Evolutionary conservation across 2,888 invertebrate species (phyloP).

Genomic region (Eristalis pertinax): DNA sequence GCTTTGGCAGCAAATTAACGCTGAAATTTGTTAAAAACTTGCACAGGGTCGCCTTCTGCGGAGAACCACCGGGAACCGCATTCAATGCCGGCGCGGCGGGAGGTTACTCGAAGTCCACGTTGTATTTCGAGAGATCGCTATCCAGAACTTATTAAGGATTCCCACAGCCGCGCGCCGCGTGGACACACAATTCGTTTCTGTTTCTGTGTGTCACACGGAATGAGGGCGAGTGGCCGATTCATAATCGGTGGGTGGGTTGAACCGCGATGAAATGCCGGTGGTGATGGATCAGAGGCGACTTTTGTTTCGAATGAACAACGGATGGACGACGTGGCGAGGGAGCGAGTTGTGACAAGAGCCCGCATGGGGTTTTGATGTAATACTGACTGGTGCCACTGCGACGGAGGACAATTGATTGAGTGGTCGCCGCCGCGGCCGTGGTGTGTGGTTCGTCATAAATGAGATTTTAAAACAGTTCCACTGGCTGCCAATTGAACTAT

Average conservation of each 20-base stretch:
- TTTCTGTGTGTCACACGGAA: conserved; percentile 48
- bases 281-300: conserved; percentile 21
- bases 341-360: conserved; percentile 7
- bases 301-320: conserved; percentile 9
- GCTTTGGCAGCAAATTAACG: conserved; percentile 42
- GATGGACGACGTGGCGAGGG: no score
- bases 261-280: conserved; percentile 24
- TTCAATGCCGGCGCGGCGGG: neutral
- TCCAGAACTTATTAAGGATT: conserved; percentile 43
- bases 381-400: neutral
- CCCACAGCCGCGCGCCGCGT: conserved; percentile 16
- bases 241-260: conserved; percentile 35
- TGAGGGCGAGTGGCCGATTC: conserved; percentile 46
- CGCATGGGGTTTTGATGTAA: conserved; percentile 28
- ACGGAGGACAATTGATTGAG: conserved; percentile 29
- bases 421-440: neutral
- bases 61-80: neutral
- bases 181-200: conserved; percentile 22
- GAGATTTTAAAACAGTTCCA: conserved; percentile 9
- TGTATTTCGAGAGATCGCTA: conserved; percentile 31
- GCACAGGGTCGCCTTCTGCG: conserved; percentile 2
- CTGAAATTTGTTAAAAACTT: conserved; percentile 47
- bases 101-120: neutral
- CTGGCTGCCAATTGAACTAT: conserved; percentile 1
- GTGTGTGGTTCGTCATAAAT: conserved; percentile 22